These are phyloP conservation scores for Ypsolopha sequella DNA, from an alignment of 2,888 invertebrate species.

Conservation along the genomic window DNA sequence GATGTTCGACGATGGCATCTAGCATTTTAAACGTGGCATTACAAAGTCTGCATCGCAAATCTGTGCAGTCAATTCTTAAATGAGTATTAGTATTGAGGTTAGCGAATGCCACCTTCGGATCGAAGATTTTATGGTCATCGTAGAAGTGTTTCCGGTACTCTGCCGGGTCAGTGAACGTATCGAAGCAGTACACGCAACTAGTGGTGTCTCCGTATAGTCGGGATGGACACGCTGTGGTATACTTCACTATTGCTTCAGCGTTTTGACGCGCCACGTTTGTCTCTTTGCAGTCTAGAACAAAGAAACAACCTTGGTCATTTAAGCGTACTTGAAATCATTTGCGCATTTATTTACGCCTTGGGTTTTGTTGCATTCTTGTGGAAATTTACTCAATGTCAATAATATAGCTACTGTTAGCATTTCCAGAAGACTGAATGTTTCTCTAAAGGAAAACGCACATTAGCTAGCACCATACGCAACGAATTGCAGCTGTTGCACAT, in stretches of 20 bases:
- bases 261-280: slow-evolving; percentile 11
- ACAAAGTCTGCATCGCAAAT: slow-evolving; percentile 7
- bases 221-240: slow-evolving; percentile 54
- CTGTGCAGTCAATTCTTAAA: slow-evolving; percentile 3
- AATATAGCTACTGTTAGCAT: too few relatives aligned
- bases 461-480: too few relatives aligned
- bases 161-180: slow-evolving; percentile 36
- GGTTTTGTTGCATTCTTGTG: not conserved
- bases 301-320: not conserved
- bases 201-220: slow-evolving; percentile 37
- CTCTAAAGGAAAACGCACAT: too few relatives aligned
- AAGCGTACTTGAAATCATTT: not conserved
- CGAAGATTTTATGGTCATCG: slow-evolving; percentile 23
- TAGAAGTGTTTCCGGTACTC: slow-evolving; percentile 40
- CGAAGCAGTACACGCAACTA: slow-evolving; percentile 55
- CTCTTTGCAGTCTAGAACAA: slow-evolving; percentile 1
- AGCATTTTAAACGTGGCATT: slow-evolving; percentile 1
- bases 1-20: slow-evolving; percentile 10
- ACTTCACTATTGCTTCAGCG: slow-evolving; percentile 48
- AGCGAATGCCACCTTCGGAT: slow-evolving; percentile 11
- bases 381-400: too few relatives aligned
- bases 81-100: slow-evolving; percentile 3
- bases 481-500: too few relatives aligned
- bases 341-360: not conserved
- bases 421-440: too few relatives aligned